Conservation (phyloP, 1,140 invertebrate genomes). For the Anastrepha ludens region DNA sequence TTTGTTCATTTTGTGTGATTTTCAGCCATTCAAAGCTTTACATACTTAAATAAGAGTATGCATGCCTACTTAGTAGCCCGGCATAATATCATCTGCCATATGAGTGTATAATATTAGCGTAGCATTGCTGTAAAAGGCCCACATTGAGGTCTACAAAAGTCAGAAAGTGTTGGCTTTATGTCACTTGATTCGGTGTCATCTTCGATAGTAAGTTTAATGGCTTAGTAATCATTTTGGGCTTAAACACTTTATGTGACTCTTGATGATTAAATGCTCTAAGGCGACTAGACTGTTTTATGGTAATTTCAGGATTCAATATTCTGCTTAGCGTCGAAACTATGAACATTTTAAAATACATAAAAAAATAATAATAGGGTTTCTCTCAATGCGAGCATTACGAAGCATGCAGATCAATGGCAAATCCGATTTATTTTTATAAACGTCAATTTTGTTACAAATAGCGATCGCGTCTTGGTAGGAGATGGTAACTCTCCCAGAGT, state of each 20-base stretch:
- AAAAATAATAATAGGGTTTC: too few species aligned
- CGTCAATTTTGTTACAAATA: too few species aligned
- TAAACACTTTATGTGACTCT: neutral
- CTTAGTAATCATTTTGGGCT: conserved; percentile 13
- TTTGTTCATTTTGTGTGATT: neutral
- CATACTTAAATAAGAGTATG: neutral
- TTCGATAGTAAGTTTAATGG: neutral
- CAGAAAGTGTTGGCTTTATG: conserved; percentile 19
- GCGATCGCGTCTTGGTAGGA: too few species aligned
- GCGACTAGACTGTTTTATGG: neutral
- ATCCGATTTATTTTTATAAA: too few species aligned
- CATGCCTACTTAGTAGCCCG: conserved; percentile 8
- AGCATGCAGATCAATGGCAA: too few species aligned
- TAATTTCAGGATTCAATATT: neutral
- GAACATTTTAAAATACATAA: too few species aligned
- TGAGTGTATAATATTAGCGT: neutral
- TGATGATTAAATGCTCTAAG: neutral
- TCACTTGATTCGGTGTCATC: neutral
- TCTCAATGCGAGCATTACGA: too few species aligned
- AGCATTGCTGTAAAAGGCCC: neutral
- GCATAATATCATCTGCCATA: neutral
- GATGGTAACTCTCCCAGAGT: too few species aligned
- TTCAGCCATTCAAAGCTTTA: neutral
- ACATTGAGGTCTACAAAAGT: conserved; percentile 17
- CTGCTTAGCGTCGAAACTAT: too few species aligned